Conservation (phyloP, 2,888 invertebrate genomes). For the Phasia obesa region DNA sequence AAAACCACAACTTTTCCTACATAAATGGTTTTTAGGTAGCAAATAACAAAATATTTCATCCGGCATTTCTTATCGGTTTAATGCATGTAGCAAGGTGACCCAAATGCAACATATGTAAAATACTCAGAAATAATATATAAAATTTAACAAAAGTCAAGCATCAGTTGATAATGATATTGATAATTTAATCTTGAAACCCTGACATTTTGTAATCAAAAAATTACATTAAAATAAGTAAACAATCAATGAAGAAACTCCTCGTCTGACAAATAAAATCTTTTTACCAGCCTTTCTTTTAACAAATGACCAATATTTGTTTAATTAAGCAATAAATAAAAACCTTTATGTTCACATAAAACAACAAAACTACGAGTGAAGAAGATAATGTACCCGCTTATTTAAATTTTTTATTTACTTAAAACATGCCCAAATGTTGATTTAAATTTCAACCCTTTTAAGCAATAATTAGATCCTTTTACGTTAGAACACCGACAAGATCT, state of each 20-base stretch:
- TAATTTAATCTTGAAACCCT: conserved; percentile 33
- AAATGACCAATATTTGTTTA: conserved; percentile 37
- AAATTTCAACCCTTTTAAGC: conserved; percentile 23
- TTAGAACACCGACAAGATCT: conserved; percentile 1
- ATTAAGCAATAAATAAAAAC: conserved; percentile 17
- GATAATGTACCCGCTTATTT: conserved; percentile 45
- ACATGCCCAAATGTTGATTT: conserved; percentile 20
- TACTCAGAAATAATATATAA: background rate
- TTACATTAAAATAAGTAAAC: background rate
- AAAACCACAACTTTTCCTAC: no score
- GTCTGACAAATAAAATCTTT: no score
- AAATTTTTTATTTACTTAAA: background rate
- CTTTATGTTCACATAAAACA: background rate
- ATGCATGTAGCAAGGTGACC: conserved; percentile 6
- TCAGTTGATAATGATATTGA: conserved; percentile 47
- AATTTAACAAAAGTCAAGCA: background rate
- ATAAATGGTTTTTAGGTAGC: background rate
- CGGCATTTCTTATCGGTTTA: conserved; percentile 23
- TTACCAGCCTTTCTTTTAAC: background rate
- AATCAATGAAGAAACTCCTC: no score
- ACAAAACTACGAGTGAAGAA: background rate
- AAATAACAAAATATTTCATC: background rate
- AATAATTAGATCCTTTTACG: conserved; percentile 38
- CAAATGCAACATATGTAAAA: background rate
- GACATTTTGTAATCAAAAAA: background rate